Base-by-base conservation (phyloP, 1,140 invertebrate species). In the Cylas formicarius region DNA sequence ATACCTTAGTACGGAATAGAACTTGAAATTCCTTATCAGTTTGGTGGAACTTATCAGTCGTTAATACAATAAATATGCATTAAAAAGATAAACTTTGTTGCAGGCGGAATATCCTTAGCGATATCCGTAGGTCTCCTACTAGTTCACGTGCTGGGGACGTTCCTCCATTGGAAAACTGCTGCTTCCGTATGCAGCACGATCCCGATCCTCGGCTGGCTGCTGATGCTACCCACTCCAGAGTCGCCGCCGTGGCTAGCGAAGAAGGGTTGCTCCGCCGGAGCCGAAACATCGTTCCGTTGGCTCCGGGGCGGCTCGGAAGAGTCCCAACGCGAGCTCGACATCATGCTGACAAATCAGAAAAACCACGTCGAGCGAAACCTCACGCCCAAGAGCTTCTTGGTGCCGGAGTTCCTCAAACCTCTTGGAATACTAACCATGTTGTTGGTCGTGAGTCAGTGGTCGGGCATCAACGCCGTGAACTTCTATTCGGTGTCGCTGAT, bases 401-500 rank as follows among this genome's bases (percentile, higher is more conserved):
- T 20, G 10, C 16, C 63, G 1, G 65, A 63, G 63, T 73, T 68
- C 17, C 62, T 61, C 4, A 76, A 72, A 44, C 78, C 78, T 3
- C 55, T 81, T 10, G 39, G 70, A 2, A 73, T 81, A 8, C 68
- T 78, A 54, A 67, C 70, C 7, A 44, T 73, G 13, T 73, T 77
- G 43, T 80, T 81, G 50, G 61, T 77, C 26, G 72, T 73, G 0
- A 68, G 70, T 37, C 78, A 81, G 48, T 76, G 78, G 36, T 71
- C 73, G 10, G 80, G 79, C 0, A 67, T 76, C 0, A 80, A 85
- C 57, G 79, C 78, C 0, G 68, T 86, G 1, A 75, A 75, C 27
- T 86, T 83, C 61, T 86, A 85, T 58, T 77, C 80, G 1, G 78
- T 82, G n/a, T 66, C 72, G 21, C 78, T 77, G 18, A 71, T 74